A percentile compares a stretch with the other conserved stretches of the same genome.
These are phyloP conservation scores for Leptinotarsa juncta DNA, from an alignment of 2,888 invertebrate species.

Conservation along the genomic window DNA sequence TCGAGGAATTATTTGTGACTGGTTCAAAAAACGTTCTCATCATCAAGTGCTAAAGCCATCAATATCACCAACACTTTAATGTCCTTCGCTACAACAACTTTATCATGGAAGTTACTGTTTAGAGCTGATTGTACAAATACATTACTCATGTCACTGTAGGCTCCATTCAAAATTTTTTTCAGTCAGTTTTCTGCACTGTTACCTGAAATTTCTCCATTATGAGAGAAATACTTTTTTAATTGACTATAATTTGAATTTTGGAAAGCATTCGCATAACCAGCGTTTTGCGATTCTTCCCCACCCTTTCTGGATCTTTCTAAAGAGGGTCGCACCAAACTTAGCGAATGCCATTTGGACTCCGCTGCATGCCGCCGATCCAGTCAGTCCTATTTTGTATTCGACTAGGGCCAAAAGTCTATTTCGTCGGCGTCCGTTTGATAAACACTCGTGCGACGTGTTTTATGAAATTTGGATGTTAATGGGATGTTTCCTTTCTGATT, in stretches of 20 bases:
- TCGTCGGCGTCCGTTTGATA: slow-evolving; percentile 41
- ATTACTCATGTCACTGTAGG: too few species aligned
- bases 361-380: slow-evolving; percentile 19
- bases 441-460: slow-evolving; percentile 37
- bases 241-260: slow-evolving; percentile 45
- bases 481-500: slow-evolving; percentile 45
- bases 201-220: too few species aligned
- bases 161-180: too few species aligned
- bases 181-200: too few species aligned
- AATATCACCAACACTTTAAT: too few species aligned
- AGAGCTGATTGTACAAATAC: too few species aligned
- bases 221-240: too few species aligned
- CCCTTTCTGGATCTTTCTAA: slow-evolving; percentile 36
- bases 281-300: slow-evolving; percentile 24
- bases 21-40: too few species aligned
- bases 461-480: slow-evolving; percentile 45
- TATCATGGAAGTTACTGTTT: too few species aligned
- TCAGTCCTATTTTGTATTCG: slow-evolving; percentile 46
- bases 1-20: too few species aligned
- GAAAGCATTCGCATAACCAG: slow-evolving; percentile 41
- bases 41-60: too few species aligned
- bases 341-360: slow-evolving; percentile 41
- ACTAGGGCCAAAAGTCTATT: slow-evolving; percentile 31
- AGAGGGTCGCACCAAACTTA: slow-evolving; percentile 25
- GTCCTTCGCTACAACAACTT: too few species aligned